Evolutionary conservation across 2,113 vertebrate species (phyloP).

Genomic region (Halichoerus grypus): DNA sequence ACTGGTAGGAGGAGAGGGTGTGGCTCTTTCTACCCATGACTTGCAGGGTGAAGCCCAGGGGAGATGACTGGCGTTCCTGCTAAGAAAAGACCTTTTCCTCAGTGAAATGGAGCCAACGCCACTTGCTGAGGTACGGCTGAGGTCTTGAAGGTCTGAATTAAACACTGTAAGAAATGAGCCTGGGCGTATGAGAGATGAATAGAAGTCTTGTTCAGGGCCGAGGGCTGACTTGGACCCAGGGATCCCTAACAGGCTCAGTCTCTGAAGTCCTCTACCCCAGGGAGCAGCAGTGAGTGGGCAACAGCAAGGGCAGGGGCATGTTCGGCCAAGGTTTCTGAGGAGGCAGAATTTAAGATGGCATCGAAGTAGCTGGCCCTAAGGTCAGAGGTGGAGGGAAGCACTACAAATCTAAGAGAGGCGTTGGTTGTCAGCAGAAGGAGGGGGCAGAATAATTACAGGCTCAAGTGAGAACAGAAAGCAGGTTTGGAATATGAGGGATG

Average conservation of each 20-base stretch:
- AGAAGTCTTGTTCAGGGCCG: slow-evolving; percentile 53
- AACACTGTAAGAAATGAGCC: slow-evolving; percentile 31
- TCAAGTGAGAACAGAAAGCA: background rate
- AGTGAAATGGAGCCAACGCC: background rate
- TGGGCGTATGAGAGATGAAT: slow-evolving; percentile 53
- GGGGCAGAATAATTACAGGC: slow-evolving; percentile 1
- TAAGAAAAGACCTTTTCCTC: slow-evolving; percentile 25
- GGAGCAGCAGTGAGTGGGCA: background rate
- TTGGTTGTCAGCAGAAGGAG: background rate
- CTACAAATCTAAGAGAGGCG: accelerated
- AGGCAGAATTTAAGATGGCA: background rate
- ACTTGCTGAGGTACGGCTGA: background rate
- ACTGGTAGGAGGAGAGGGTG: background rate
- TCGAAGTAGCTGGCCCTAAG: background rate
- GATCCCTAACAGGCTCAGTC: slow-evolving; percentile 41
- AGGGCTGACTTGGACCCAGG: background rate
- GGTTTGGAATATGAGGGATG: background rate
- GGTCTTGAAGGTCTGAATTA: slow-evolving; percentile 62
- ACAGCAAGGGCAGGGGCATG: background rate
- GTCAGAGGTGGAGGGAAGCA: slow-evolving; percentile 7
- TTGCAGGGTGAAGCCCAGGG: background rate
- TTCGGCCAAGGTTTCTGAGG: background rate
- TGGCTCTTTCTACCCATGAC: background rate
- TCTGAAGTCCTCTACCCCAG: background rate
- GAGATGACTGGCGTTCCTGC: background rate